phyloP scores from a whole-genome alignment of 2,113 vertebrate species.

The Paramormyrops kingsleyae region DNA sequence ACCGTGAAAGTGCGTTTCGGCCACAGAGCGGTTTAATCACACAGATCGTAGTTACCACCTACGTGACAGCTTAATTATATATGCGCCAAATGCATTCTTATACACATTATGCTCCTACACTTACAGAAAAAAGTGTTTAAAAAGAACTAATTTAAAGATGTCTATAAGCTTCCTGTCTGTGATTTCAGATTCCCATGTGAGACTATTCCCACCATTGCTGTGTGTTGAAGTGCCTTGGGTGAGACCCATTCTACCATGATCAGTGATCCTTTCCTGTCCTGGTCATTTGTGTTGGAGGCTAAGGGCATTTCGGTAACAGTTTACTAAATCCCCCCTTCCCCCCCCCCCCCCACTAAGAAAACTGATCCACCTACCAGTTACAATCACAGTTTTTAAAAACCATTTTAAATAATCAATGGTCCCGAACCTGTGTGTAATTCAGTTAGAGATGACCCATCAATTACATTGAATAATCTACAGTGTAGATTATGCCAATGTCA shows the following conservation, averaged over 20 bases:
- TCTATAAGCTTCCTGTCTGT: not conserved
- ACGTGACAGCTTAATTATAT: not conserved
- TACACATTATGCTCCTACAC: not conserved
- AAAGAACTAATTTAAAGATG: not conserved
- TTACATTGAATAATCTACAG: not conserved
- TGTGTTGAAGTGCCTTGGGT: not conserved
- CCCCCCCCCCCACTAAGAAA: not conserved
- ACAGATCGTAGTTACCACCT: not conserved
- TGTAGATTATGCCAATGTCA: not conserved
- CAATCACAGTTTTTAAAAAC: not conserved
- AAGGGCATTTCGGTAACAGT: not conserved
- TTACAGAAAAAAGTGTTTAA: not conserved
- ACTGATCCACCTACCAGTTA: not conserved
- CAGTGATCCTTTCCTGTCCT: not conserved
- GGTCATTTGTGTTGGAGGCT: not conserved
- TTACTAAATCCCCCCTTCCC: not conserved
- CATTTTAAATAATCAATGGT: not conserved
- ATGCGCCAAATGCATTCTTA: not conserved
- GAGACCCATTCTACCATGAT: not conserved
- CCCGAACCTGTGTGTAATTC: not conserved
- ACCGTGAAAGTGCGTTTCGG: not conserved
- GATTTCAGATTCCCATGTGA: not conserved
- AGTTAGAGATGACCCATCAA: not conserved
- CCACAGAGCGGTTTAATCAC: not conserved
- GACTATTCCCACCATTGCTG: not conserved